A percentile compares a stretch with the other conserved stretches of the same genome.
These are phyloP conservation scores for Synchiropus splendidus DNA, from an alignment of 2,113 vertebrate species.

Conservation along the genomic window DNA sequence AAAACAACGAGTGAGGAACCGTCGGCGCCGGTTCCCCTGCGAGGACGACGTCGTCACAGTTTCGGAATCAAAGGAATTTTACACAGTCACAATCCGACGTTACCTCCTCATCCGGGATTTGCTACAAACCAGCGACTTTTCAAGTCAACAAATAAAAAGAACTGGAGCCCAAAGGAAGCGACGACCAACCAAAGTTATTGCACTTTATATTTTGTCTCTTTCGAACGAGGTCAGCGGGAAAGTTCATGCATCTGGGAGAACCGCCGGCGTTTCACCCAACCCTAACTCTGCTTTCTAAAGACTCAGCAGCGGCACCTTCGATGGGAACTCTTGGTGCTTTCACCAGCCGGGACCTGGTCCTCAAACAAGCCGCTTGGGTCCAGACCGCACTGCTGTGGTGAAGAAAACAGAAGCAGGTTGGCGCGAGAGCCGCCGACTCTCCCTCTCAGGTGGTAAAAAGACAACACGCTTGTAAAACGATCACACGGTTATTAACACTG, in stretches of 20 bases:
- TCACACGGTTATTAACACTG: conserved; percentile 64
- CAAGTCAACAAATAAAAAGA: conserved; percentile 1
- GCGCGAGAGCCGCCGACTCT: too few relatives aligned
- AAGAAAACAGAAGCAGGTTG: too few relatives aligned
- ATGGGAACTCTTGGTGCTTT: too few relatives aligned
- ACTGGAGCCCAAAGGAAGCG: conserved; percentile 53
- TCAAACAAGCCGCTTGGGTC: too few relatives aligned
- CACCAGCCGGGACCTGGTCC: too few relatives aligned
- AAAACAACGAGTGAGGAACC: conserved; percentile 36
- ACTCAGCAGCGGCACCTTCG: too few relatives aligned
- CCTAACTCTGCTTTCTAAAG: too few relatives aligned
- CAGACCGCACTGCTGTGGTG: too few relatives aligned
- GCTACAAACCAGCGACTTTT: conserved; percentile 56
- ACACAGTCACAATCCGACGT: background rate
- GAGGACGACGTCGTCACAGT: background rate
- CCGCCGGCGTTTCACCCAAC: background rate
- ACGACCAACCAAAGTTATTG: conserved; percentile 69
- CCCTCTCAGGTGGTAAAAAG: conserved; percentile 25
- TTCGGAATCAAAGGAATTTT: background rate
- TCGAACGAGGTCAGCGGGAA: conserved; percentile 61
- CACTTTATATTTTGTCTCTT: conserved; percentile 63
- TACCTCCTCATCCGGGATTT: conserved; percentile 35
- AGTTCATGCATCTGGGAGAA: conserved; percentile 53
- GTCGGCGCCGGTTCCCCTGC: background rate
- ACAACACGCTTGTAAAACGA: conserved; percentile 61